Percentiles rank a stretch among this genome's conserved stretches.
Conservation (phyloP, 2,113 vertebrate species). For the Ailurus styani region DNA sequence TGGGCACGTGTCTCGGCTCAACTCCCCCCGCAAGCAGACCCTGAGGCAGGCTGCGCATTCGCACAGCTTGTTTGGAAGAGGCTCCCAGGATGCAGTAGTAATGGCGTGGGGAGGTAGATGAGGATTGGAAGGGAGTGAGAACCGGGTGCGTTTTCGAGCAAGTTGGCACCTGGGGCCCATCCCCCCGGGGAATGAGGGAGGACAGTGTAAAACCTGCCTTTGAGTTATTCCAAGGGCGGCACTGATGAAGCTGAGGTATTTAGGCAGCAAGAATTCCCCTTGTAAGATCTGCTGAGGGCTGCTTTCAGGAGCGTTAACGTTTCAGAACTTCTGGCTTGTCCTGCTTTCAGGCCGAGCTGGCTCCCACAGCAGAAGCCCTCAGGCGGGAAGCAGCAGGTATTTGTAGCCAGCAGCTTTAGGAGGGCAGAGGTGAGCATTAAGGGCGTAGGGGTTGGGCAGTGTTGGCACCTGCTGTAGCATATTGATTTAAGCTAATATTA, state of each 20-base stretch:
- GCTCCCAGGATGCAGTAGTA: not conserved
- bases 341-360: not conserved
- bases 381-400: not conserved
- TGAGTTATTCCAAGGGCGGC: not conserved
- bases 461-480: not conserved
- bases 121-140: not conserved
- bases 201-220: not conserved
- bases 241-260: not conserved
- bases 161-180: not conserved
- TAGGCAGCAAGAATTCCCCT: too few species aligned
- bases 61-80: not conserved
- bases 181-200: not conserved
- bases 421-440: not conserved
- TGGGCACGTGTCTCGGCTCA: not conserved
- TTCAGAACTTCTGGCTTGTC: not conserved
- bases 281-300: not conserved
- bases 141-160: not conserved
- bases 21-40: not conserved
- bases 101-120: not conserved
- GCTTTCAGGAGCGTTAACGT: not conserved
- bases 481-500: not conserved
- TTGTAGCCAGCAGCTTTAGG: not conserved
- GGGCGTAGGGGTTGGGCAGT: fast-evolving
- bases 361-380: not conserved
- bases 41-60: not conserved